Evolutionary conservation across 2,113 vertebrate genomes (phyloP), one percentile per base, ranked within the genome.

Genomic region (Microtus montanus): DNA sequence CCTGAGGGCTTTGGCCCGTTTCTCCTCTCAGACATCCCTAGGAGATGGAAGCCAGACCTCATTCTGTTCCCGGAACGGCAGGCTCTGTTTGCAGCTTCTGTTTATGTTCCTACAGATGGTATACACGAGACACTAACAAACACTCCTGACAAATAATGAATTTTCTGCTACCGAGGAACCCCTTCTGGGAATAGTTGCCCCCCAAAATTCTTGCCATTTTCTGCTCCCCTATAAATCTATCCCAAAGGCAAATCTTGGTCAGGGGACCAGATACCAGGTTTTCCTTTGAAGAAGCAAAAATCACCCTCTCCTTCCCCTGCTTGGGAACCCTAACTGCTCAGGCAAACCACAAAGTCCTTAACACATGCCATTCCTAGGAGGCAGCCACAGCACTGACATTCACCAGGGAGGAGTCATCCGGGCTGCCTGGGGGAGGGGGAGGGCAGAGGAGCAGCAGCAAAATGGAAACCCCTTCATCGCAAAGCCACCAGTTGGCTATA

Each of bases 81-180:
- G 94, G 89, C 96, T 97, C 94, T 70, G 93, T 91, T 84, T 89
- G 92, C 78, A 89, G 95, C 80, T 88, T 96, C 95, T 92, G 97
- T 97, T 97, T 97, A 97, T 97, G 96, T 97, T 96, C 96, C 94
- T 83, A 74, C 85, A 97, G 94, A 97, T 93, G 95, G 96, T 94
- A 97, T 89, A 87, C 97, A 89, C 88, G 96, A 98, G 74, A 49
- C 94, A 95, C 92, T 93, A 96, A 94, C 92, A 96, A 94, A 96
- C 71, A 74, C 89, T 92, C 94, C 93, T 88, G 38, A 94, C 74
- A 73, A 92, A 95, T 47, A 95, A 96, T 89, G 93, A 89, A 83
- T 96, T 95, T 73, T 44, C 89, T 89, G 94, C 97, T 97, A 94
- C 97, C 1, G 90, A 91, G 90, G 41, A 87, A 73, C 35, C 92